Evolutionary conservation across 2,113 vertebrate species (phyloP).

Genomic region (Nyctibius bracteatus): DNA sequence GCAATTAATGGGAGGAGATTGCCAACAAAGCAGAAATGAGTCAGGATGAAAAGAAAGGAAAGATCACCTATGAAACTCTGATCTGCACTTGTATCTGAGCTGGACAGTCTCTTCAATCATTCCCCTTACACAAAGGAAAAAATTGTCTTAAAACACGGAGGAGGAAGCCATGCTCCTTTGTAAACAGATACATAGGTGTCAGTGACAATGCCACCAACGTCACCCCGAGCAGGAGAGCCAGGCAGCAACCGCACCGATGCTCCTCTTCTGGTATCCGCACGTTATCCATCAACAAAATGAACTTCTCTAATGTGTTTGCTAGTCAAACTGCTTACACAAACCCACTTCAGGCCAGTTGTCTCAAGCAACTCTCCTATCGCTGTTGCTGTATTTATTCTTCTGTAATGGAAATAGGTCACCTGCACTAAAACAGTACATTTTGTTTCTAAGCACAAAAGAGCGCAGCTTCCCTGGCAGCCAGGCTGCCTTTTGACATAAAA

Average conservation of each 20-base stretch:
- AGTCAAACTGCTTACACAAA: background rate
- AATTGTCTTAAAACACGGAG: background rate
- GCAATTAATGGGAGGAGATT: background rate
- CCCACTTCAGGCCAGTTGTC: background rate
- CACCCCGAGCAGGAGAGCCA: background rate
- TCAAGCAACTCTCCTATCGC: background rate
- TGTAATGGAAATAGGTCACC: slow-evolving; percentile 14
- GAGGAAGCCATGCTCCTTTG: background rate
- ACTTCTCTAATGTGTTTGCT: background rate
- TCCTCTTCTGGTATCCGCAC: background rate
- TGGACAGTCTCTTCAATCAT: background rate
- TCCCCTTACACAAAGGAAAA: background rate
- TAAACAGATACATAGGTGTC: background rate
- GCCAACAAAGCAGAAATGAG: background rate
- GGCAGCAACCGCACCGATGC: background rate
- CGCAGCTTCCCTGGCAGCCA: background rate
- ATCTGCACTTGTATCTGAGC: background rate
- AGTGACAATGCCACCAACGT: background rate
- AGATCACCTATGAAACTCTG: background rate
- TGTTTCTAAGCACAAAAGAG: background rate
- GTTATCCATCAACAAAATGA: background rate
- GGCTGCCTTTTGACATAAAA: background rate
- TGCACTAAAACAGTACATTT: background rate
- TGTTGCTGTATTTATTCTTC: background rate
- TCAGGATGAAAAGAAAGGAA: background rate